Conservation (phyloP, 2,113 vertebrate genomes). For the Osmerus eperlanus region DNA sequence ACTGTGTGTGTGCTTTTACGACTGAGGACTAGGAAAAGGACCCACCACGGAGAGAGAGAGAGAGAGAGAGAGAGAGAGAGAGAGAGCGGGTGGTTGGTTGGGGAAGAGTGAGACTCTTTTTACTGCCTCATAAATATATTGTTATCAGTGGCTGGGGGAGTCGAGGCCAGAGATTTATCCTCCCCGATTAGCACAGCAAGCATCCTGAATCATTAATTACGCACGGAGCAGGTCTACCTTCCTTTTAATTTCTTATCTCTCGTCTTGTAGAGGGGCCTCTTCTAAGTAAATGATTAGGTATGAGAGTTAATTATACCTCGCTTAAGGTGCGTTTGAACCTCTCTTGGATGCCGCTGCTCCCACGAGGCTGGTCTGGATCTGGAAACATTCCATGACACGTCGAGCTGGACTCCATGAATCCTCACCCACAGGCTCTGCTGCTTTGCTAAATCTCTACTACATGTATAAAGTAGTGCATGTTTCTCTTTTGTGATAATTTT, state of each 20-base stretch:
- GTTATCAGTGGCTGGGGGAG: slow-evolving; percentile 65
- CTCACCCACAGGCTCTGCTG: background rate
- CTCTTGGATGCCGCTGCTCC: slow-evolving; percentile 43
- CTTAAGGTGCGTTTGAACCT: slow-evolving; percentile 56
- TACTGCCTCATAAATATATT: slow-evolving; percentile 76
- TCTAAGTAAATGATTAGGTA: slow-evolving; percentile 68
- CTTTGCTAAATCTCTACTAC: background rate
- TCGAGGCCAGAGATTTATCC: slow-evolving; percentile 70
- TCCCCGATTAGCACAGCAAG: slow-evolving; percentile 65
- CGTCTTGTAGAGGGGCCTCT: slow-evolving; percentile 46
- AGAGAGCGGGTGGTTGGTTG: no score
- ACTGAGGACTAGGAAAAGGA: slow-evolving; percentile 42
- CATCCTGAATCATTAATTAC: slow-evolving; percentile 74
- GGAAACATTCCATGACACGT: slow-evolving; percentile 51
- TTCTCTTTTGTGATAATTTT: no score
- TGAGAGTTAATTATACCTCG: slow-evolving; percentile 69
- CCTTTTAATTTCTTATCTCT: slow-evolving; percentile 60
- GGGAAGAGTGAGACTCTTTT: slow-evolving; percentile 40
- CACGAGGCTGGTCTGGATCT: slow-evolving; percentile 28
- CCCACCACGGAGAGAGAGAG: slow-evolving; percentile 45
- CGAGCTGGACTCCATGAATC: slow-evolving; percentile 51
- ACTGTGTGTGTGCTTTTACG: slow-evolving; percentile 49
- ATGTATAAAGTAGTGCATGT: no score
- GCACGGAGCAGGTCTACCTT: slow-evolving; percentile 45
- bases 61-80: slow-evolving; percentile 2